Base-by-base conservation (phyloP, 2,113 vertebrate species). In the Cercocebus atys region DNA sequence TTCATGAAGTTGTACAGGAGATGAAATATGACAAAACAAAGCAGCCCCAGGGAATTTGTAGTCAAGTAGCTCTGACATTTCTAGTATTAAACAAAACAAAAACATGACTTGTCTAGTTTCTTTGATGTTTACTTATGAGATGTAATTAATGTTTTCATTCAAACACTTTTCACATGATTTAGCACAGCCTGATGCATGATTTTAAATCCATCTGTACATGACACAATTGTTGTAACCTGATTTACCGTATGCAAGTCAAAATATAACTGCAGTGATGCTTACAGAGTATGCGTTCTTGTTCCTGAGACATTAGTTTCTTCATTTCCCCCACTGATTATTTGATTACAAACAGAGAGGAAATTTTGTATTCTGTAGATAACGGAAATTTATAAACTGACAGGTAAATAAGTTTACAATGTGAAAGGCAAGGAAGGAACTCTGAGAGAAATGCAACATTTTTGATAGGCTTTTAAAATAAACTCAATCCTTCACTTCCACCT, bases 81-180 rank as follows among this genome's bases (percentile, higher is more conserved):
- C 76, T 79, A 96, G 82, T 82, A 86, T 96, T 95, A 97, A 96
- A 70, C 64, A 97, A 95, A 94, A 97, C 83, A 97, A 93, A 98
- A 89, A 38, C 43, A 80, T 78, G 88, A 57, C 91, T 97, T 96
- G 47, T 81, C 90, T 97, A 83, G 93, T 96, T 52, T 95, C 90
- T 94, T 95, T 97, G 94, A 97, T 98, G 84, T 95, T 97, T 98
- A 97, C 95, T 90, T 97, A 68, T 95, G 95, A 97, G 95, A 98
- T 88, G 88, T 93, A 98, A 98, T 98, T 98, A 98, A 98, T 97
- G 95, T 97, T 98, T 97, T 96, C 97, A 97, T 96, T 97, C 76
- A 94, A 88, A 97, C 2, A 70, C 81, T 97, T 97, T 98, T 95
- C 98, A 97, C 95, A 96, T 92, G 96, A 97, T 95, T 98, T 97